A percentile compares a stretch with the other conserved stretches of the same genome.
Conservation (phyloP, 2,113 vertebrate genomes). For the Gavia stellata region DNA sequence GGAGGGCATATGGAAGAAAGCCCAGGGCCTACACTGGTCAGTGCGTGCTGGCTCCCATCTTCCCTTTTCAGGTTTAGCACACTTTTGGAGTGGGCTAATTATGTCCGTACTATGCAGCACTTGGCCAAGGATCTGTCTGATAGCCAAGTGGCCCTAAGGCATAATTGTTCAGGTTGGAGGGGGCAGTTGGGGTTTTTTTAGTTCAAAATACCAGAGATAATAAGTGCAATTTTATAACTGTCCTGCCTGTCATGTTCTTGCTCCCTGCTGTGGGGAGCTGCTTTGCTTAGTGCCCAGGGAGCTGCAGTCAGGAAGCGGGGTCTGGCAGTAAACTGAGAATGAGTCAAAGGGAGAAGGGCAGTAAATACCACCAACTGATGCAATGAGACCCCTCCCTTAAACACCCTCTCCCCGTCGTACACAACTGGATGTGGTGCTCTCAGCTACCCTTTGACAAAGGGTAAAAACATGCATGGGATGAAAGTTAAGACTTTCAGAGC, state of each 20-base stretch:
- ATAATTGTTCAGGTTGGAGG: background rate
- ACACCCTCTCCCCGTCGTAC: background rate
- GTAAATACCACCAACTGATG: background rate
- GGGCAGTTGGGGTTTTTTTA: background rate
- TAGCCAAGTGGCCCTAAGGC: background rate
- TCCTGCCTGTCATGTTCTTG: background rate
- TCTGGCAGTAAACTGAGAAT: background rate
- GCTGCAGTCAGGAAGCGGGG: background rate
- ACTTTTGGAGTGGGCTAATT: background rate
- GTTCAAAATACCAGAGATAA: background rate
- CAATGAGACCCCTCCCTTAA: background rate
- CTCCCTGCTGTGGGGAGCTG: background rate
- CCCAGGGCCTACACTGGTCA: background rate
- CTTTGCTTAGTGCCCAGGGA: background rate
- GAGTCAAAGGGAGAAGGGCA: background rate
- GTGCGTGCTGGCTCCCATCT: background rate
- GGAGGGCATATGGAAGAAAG: background rate
- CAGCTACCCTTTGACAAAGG: background rate
- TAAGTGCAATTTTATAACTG: background rate
- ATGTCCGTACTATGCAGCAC: background rate
- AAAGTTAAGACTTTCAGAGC: background rate
- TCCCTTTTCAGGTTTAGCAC: background rate
- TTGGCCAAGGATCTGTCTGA: background rate
- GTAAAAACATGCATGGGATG: background rate
- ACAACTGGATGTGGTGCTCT: background rate